Evolutionary conservation across 2,113 vertebrate species (phyloP), one percentile per base, ranked within the genome.

Genomic region (Aphyosemion australe): DNA sequence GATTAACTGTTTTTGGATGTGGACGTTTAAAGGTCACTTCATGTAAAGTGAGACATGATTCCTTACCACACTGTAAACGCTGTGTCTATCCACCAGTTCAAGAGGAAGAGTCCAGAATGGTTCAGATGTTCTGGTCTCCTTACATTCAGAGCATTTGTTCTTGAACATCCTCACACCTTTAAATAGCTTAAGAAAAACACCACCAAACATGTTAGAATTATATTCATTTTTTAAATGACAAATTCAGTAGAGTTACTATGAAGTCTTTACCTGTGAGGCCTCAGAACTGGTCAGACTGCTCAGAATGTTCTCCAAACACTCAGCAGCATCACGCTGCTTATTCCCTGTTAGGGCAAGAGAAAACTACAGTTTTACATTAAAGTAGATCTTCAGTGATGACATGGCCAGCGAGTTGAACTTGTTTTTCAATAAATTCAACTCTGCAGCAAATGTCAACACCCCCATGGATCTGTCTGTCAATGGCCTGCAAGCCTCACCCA

Each of bases 31-130:
- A 18, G 34, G 16, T 6, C 32, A 16, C 7, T 34, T 55, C 12
- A 55, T 39, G 49, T 21, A 51, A 21, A 5, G 15, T 18, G 2
- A 37, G 16, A 12, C 12, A 12, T 34, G 1, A 21, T 50, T 50
- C 12, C 32, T 55, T 12, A 55, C 53, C 53, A 55, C 32, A 12
- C 11, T 19, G 34, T 12, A 55, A 32, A 8, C 34, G 2, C 10
- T 3, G 11, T 6, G 3, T 15, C 3, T 2, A 0, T 18, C 32
- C 7, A 12, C 34, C 16, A 55, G 8, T 39, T 55, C 53, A 18
- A 55, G 53, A 55, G 32, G 53, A 12, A 55, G 5, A 55, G 8
- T 55, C 53, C 53, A 55, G n/a, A 55, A 55, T 37, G 53, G 32
- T 18, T 19, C 9, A 37, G n/a, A 5, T 12, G 53, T 6, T 0